Evolutionary conservation across 2,888 invertebrate species (phyloP).

Genomic region (Copidosoma aretas): DNA sequence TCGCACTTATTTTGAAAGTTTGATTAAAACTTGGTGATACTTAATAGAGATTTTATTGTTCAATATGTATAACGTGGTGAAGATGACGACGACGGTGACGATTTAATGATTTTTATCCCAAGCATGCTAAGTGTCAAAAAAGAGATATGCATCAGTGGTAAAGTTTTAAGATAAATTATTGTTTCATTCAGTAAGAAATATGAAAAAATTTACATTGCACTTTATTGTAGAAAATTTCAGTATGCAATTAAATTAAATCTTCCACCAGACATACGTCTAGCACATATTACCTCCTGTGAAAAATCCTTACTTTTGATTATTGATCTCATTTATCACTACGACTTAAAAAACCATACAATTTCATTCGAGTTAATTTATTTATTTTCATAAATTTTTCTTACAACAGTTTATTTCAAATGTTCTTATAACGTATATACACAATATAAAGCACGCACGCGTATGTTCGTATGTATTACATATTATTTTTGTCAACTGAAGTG

Average conservation of each 20-base stretch:
- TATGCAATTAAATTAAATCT: conserved; percentile 48
- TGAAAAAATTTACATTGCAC: conserved; percentile 39
- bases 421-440: conserved; percentile 39
- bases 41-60: conserved; percentile 37
- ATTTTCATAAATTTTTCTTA: conserved; percentile 37
- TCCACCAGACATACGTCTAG: conserved; percentile 38
- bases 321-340: background rate
- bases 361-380: conserved; percentile 30
- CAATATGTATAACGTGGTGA: conserved; percentile 28
- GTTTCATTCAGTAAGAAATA: conserved; percentile 35
- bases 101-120: conserved; percentile 34
- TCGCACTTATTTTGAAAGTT: conserved; percentile 30
- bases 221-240: conserved; percentile 42
- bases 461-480: conserved; percentile 19
- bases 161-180: conserved; percentile 36
- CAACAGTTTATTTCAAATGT: conserved; percentile 34
- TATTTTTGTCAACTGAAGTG: background rate
- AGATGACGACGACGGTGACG: conserved; percentile 10
- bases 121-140: conserved; percentile 23
- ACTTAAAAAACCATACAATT: background rate
- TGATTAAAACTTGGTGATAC: conserved; percentile 20
- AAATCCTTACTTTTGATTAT: conserved; percentile 8
- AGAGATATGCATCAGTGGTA: conserved; percentile 29
- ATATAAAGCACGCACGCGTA: conserved; percentile 32
- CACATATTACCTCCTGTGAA: background rate